Percentiles rank a stretch among this genome's conserved stretches.
Evolutionary conservation across 2,888 invertebrate genomes (phyloP).

Genomic region (Mesochorus sp.): DNA sequence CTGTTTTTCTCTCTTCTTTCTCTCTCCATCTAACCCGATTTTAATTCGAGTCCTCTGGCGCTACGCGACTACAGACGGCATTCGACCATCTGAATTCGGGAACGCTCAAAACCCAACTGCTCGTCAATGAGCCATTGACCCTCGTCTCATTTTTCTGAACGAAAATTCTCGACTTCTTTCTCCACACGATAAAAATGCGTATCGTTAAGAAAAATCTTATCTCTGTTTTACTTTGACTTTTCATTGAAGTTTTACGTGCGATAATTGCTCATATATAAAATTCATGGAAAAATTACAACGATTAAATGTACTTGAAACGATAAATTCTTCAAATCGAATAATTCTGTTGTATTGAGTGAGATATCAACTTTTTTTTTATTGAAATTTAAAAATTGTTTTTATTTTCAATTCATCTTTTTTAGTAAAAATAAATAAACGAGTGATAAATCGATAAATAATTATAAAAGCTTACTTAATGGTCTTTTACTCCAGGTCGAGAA

Average conservation of each 20-base stretch:
- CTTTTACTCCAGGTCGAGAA: not conserved
- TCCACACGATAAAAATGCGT: slow-evolving; percentile 2
- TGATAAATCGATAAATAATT: slow-evolving; percentile 53
- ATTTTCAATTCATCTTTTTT: not conserved
- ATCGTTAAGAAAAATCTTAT: not conserved
- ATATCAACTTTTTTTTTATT: too few relatives aligned
- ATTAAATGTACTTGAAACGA: too few relatives aligned
- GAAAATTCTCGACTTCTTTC: not conserved
- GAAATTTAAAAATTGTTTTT: too few relatives aligned
- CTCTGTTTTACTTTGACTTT: slow-evolving; percentile 5
- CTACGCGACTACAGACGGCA: slow-evolving; percentile 64
- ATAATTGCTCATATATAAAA: too few relatives aligned
- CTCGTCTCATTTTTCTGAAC: not conserved
- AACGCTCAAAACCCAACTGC: slow-evolving; percentile 12
- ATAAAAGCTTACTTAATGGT: slow-evolving; percentile 21
- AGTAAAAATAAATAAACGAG: not conserved
- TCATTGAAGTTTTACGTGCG: not conserved
- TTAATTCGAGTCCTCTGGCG: slow-evolving; percentile 73
- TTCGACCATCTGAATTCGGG: slow-evolving; percentile 51
- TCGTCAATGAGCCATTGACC: slow-evolving; percentile 38
- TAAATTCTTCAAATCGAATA: too few relatives aligned
- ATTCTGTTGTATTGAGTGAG: too few relatives aligned
- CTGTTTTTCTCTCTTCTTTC: not conserved
- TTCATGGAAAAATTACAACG: too few relatives aligned
- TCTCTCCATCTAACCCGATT: slow-evolving; percentile 71